Percentiles rank a stretch among this genome's conserved stretches.
These are phyloP conservation scores for Agrotis segetum DNA, from an alignment of 2,888 invertebrate species.

Conservation along the genomic window DNA sequence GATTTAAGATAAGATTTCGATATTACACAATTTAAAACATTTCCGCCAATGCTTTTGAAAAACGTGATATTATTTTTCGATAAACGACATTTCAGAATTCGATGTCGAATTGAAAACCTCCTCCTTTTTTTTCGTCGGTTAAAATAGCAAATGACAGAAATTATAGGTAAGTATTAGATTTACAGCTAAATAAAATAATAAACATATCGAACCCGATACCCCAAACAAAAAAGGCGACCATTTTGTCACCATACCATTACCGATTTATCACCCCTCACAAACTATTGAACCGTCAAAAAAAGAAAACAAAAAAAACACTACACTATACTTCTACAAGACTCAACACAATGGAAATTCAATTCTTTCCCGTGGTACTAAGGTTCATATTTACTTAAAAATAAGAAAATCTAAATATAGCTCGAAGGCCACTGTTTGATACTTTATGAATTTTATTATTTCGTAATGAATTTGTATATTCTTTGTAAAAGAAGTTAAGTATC, in stretches of 20 bases:
- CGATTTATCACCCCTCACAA: slow-evolving; percentile 29
- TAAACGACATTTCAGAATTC: too few species aligned
- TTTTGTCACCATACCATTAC: slow-evolving; percentile 8
- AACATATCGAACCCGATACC: background rate
- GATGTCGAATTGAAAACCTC: too few species aligned
- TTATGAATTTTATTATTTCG: slow-evolving; percentile 9
- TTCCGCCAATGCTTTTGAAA: too few species aligned
- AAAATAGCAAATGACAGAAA: too few species aligned
- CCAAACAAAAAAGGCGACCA: background rate
- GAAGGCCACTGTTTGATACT: slow-evolving; percentile 38
- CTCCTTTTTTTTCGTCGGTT: too few species aligned
- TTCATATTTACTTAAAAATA: slow-evolving; percentile 1
- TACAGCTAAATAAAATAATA: background rate
- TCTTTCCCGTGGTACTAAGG: background rate
- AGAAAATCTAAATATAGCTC: slow-evolving; percentile 17
- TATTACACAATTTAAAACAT: too few species aligned
- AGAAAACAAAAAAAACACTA: slow-evolving; percentile 11
- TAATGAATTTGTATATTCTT: slow-evolving; percentile 2
- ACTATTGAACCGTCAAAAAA: slow-evolving; percentile 26
- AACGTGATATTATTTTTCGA: too few species aligned
- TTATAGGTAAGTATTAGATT: too few species aligned
- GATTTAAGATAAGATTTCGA: too few species aligned
- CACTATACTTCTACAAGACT: background rate
- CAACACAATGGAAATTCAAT: slow-evolving; percentile 8
- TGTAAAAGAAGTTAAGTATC: background rate